Conservation (phyloP, 2,888 invertebrate genomes). For the Melanotus villosus region DNA sequence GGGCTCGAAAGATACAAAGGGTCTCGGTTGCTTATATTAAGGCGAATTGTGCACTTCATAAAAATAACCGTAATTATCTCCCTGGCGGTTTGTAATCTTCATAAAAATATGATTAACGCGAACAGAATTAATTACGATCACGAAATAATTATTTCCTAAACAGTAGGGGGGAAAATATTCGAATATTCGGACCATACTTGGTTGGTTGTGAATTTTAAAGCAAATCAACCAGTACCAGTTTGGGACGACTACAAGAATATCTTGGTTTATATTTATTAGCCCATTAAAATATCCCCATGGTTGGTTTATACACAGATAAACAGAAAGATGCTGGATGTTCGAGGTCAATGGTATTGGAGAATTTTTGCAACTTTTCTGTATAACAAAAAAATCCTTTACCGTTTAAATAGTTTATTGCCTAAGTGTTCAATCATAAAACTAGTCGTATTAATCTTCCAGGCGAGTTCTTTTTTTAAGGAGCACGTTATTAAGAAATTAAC, state of each 20-base stretch:
- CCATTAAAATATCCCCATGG: constrained; percentile 14
- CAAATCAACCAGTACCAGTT: neutral
- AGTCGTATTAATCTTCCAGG: constrained; percentile 4
- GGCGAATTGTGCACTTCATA: no score
- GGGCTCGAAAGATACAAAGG: no score
- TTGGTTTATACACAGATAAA: constrained; percentile 1
- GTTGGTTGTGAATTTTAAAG: neutral
- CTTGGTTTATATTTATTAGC: constrained; percentile 11
- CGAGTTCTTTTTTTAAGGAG: neutral
- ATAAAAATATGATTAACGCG: neutral
- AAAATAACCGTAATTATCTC: no score
- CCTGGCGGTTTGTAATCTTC: no score
- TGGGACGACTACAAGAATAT: neutral
- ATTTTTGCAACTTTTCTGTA: neutral
- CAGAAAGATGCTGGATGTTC: constrained; percentile 5
- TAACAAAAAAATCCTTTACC: constrained; percentile 7
- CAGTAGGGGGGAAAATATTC: neutral
- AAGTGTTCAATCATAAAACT: constrained; percentile 1
- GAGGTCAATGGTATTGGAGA: constrained; percentile 23
- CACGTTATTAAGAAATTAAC: neutral
- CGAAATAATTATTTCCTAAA: neutral
- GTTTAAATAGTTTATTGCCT: constrained; percentile 7
- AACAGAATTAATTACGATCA: neutral
- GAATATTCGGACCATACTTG: neutral
- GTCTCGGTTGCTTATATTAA: no score